Evolutionary conservation across 2,113 vertebrate species (phyloP).

Genomic region (Melanostigma gelatinosum): DNA sequence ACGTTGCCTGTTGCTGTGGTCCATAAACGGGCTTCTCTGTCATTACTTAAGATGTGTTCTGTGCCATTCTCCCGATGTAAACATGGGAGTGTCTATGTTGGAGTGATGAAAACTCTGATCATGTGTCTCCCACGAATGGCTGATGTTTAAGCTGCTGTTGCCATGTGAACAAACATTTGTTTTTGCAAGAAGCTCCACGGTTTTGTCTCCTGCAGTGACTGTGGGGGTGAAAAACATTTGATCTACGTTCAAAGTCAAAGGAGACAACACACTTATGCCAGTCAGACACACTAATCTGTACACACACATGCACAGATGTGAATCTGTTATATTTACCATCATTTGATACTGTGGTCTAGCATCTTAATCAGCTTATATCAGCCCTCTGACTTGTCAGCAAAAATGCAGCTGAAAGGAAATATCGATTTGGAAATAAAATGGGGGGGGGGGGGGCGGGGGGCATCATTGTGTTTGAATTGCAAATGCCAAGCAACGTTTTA

Average conservation of each 20-base stretch:
- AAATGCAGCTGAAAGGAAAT: conserved; percentile 43
- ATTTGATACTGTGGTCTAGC: conserved; percentile 7
- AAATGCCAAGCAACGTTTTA: conserved; percentile 56
- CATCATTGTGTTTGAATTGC: conserved; percentile 63
- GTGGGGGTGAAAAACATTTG: not conserved
- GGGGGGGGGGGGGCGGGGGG: not conserved
- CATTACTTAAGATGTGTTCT: conserved; percentile 55
- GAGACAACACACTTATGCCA: not conserved
- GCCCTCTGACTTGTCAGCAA: conserved; percentile 55
- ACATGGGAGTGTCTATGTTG: conserved; percentile 55
- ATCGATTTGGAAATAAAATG: conserved; percentile 61
- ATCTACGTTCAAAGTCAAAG: not conserved
- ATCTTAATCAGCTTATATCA: conserved; percentile 31
- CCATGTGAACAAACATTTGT: conserved; percentile 59
- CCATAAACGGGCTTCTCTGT: conserved; percentile 43
- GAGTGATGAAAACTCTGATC: conserved; percentile 57
- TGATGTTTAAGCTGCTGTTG: conserved; percentile 61
- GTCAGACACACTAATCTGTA: not conserved
- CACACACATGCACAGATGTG: not conserved
- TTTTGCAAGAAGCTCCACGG: not conserved
- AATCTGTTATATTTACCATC: conserved; percentile 20
- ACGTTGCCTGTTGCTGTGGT: conserved; percentile 11
- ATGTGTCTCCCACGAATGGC: conserved; percentile 42
- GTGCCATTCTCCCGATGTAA: conserved; percentile 61
- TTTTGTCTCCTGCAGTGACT: not conserved